A percentile compares a stretch with the other conserved stretches of the same genome.
Evolutionary conservation across 2,888 invertebrate genomes (phyloP).

Genomic region (Plebejus anna): DNA sequence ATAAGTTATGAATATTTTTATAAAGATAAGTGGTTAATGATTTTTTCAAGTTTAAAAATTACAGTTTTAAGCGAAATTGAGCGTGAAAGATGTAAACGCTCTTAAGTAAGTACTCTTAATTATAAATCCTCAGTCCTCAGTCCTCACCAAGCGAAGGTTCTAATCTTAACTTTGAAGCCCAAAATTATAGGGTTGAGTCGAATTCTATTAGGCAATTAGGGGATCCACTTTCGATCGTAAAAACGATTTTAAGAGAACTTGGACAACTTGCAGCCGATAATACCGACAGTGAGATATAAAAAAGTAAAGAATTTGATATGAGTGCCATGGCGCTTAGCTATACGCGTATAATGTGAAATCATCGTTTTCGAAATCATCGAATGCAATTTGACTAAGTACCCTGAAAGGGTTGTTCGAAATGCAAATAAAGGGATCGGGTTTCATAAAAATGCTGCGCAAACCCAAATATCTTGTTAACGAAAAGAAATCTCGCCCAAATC

Average conservation of each 20-base stretch:
- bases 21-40: too few species aligned
- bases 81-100: too few species aligned
- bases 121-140: background rate
- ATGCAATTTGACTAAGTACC: background rate
- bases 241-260: background rate
- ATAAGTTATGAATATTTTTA: too few species aligned
- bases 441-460: background rate
- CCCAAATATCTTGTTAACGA: constrained; percentile 18
- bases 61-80: too few species aligned
- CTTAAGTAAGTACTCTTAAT: background rate
- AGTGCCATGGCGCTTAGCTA: too few species aligned
- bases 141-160: background rate
- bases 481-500: background rate
- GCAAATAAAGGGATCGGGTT: constrained; percentile 5
- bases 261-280: background rate
- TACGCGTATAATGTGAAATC: too few species aligned
- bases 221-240: background rate
- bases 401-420: background rate
- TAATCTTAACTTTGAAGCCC: background rate
- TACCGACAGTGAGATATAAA: background rate
- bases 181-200: constrained; percentile 10
- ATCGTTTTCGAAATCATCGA: background rate
- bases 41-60: too few species aligned
- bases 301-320: background rate
- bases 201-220: constrained; percentile 13